Percentiles rank a stretch among this genome's conserved stretches.
Conservation (phyloP, 1,140 invertebrate species). For the Calliphora vicina region DNA sequence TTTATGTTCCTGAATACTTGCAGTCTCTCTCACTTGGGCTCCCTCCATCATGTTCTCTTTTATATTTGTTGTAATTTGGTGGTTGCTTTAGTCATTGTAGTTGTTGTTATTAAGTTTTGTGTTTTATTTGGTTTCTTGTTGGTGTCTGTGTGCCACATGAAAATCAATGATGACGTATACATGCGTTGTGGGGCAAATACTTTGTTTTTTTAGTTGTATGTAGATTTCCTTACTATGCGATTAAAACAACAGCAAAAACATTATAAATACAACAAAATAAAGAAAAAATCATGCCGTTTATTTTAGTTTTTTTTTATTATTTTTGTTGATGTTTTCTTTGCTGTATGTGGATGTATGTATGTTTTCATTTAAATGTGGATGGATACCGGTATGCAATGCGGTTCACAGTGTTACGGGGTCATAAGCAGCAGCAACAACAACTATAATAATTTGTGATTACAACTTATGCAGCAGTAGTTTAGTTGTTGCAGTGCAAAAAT, state of each 20-base stretch:
- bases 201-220: not conserved
- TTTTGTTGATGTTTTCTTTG: not conserved
- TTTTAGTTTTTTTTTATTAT: slow-evolving; percentile 13
- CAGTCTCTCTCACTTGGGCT: not conserved
- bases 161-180: slow-evolving; percentile 24
- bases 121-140: not conserved
- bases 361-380: not conserved
- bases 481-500: slow-evolving; percentile 4
- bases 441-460: not conserved
- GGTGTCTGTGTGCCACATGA: slow-evolving; percentile 3
- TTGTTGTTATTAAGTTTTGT: not conserved
- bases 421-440: not conserved
- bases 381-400: slow-evolving; percentile 25
- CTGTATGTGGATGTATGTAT: not conserved
- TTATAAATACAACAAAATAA: not conserved
- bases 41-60: not conserved
- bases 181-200: slow-evolving; percentile 26
- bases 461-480: slow-evolving; percentile 5
- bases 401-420: slow-evolving; percentile 21
- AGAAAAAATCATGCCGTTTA: not conserved
- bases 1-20: not conserved
- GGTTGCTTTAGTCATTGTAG: not conserved
- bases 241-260: not conserved
- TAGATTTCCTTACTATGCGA: not conserved
- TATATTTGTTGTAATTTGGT: not conserved